These are phyloP conservation scores for Promerops cafer DNA, from an alignment of 2,113 vertebrate genomes.

Conservation along the genomic window DNA sequence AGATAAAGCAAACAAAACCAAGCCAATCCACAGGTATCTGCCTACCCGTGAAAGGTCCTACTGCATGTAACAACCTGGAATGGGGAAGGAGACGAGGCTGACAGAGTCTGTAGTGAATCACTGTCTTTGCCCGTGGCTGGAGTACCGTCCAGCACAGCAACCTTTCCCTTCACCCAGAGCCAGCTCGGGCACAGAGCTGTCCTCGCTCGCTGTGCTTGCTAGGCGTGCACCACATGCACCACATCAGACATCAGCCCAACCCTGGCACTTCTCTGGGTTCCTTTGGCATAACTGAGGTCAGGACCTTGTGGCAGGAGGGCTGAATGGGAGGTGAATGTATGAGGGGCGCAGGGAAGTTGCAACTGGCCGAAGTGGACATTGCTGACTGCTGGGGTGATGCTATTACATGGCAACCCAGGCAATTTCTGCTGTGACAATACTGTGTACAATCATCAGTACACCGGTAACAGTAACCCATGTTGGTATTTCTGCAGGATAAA, in stretches of 20 bases:
- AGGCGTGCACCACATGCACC: not conserved
- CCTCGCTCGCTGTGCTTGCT: accelerated
- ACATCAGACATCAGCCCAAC: not conserved
- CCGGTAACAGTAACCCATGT: accelerated
- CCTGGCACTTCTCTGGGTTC: not conserved
- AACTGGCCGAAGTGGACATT: not conserved
- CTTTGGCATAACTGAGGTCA: not conserved
- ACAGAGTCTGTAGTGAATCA: not conserved
- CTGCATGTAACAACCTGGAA: not conserved
- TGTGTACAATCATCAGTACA: not conserved
- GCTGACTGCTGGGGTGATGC: not conserved
- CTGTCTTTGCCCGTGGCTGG: not conserved
- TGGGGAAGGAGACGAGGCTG: accelerated
- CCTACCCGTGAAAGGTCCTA: not conserved
- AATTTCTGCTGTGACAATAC: not conserved
- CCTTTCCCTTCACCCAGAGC: not conserved
- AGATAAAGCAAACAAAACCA: not conserved
- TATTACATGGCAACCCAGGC: not conserved
- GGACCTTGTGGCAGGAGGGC: not conserved
- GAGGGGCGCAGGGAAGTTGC: not conserved
- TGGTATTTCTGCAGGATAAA: not conserved
- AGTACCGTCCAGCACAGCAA: not conserved
- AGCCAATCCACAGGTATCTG: not conserved
- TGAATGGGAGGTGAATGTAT: not conserved
- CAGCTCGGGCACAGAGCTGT: not conserved